These are phyloP conservation scores for Antigone vipio DNA, from an alignment of 2,113 vertebrate species.

Conservation along the genomic window DNA sequence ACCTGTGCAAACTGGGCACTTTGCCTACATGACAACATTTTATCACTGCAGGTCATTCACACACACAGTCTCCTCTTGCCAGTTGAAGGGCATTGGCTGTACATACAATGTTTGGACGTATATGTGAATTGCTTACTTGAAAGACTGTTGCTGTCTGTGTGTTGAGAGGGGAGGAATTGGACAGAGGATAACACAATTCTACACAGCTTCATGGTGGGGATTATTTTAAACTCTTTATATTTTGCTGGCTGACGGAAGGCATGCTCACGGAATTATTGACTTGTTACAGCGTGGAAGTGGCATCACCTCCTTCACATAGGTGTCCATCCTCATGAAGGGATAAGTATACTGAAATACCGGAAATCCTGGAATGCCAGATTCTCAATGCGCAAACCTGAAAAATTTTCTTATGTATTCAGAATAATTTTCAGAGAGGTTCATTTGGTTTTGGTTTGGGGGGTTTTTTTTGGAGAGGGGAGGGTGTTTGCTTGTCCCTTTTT, in stretches of 20 bases:
- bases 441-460: no score
- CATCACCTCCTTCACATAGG: neutral
- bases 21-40: neutral
- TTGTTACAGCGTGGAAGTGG: neutral
- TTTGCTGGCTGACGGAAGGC: neutral
- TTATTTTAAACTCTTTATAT: neutral
- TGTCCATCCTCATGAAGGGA: neutral
- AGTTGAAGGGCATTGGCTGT: neutral
- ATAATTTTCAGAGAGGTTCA: neutral
- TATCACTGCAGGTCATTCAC: neutral
- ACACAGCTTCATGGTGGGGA: neutral
- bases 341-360: neutral
- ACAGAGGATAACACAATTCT: neutral
- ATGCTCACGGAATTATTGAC: neutral
- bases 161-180: neutral
- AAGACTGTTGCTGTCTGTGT: neutral
- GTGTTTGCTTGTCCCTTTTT: neutral
- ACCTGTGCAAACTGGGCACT: neutral
- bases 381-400: neutral
- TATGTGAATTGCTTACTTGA: neutral
- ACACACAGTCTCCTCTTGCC: neutral
- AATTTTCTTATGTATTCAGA: neutral
- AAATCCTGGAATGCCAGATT: neutral
- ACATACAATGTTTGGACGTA: neutral
- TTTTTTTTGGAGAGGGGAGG: neutral